Evolutionary conservation across 1,140 invertebrate species (phyloP).

Genomic region (Anadara kagoshimensis): DNA sequence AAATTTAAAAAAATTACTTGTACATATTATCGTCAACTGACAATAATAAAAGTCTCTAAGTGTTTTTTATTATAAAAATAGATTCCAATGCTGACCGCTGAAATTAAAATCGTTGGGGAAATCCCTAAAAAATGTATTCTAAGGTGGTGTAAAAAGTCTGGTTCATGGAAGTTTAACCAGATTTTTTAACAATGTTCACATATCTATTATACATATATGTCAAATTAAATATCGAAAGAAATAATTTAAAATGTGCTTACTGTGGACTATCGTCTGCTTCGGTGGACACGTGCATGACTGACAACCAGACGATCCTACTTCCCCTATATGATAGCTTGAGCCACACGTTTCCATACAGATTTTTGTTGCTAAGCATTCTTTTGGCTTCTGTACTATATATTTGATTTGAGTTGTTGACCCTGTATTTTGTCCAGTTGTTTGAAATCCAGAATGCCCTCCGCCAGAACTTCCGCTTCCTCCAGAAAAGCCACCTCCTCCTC

Average conservation of each 20-base stretch:
- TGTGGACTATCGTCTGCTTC: slow-evolving; percentile 8
- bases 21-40: too few relatives aligned
- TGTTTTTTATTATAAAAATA: too few relatives aligned
- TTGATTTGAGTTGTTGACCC: slow-evolving; percentile 6
- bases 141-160: background rate
- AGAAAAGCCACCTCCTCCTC: background rate
- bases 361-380: slow-evolving; percentile 19
- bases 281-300: slow-evolving; percentile 22
- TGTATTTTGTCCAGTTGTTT: background rate
- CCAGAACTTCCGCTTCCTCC: slow-evolving; percentile 1
- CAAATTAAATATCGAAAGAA: too few relatives aligned
- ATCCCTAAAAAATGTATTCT: background rate
- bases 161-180: background rate
- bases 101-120: background rate
- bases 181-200: background rate
- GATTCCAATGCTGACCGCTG: too few relatives aligned
- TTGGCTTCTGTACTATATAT: slow-evolving; percentile 18
- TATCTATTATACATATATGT: slow-evolving; percentile 8
- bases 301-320: slow-evolving; percentile 17
- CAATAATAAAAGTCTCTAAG: too few relatives aligned
- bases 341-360: slow-evolving; percentile 28
- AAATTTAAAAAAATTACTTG: too few relatives aligned
- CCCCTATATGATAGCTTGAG: slow-evolving; percentile 13
- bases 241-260: background rate
- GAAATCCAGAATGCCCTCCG: background rate